These are phyloP conservation scores for Rotaria magnacalcarata DNA, from an alignment of 2,888 invertebrate genomes.

Conservation along the genomic window DNA sequence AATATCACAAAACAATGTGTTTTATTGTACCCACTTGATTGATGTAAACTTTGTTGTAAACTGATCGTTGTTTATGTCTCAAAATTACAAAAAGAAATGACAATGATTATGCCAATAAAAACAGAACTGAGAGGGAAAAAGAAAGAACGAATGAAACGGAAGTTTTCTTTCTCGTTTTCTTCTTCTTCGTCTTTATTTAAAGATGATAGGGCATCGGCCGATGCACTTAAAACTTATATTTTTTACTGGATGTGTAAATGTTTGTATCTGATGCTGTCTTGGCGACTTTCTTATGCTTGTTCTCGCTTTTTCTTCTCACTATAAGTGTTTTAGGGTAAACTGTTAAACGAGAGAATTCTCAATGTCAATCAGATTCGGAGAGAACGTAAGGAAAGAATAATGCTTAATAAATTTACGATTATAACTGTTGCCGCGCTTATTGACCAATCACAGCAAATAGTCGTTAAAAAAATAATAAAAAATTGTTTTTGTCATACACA, in stretches of 20 bases:
- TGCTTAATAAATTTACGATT: background rate
- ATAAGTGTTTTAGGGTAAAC: background rate
- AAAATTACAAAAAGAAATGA: background rate
- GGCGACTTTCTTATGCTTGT: background rate
- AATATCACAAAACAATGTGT: background rate
- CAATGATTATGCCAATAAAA: background rate
- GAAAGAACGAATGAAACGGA: background rate
- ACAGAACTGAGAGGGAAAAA: background rate
- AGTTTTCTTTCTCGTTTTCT: too few relatives aligned
- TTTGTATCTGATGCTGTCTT: background rate
- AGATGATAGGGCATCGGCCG: background rate
- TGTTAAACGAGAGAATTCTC: background rate
- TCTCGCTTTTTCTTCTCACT: too few relatives aligned
- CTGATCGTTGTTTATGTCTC: background rate
- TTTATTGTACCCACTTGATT: background rate
- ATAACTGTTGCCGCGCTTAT: background rate
- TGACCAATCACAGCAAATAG: background rate
- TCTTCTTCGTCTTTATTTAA: background rate
- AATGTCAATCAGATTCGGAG: too few relatives aligned
- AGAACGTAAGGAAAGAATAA: background rate
- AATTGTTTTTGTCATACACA: too few relatives aligned
- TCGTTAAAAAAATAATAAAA: too few relatives aligned
- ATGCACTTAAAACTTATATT: background rate
- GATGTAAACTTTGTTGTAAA: background rate
- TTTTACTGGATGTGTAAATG: background rate